Evolutionary conservation across 1,140 invertebrate genomes (phyloP), one percentile per base, ranked within the genome.

Genomic region (Drosophila miranda): DNA sequence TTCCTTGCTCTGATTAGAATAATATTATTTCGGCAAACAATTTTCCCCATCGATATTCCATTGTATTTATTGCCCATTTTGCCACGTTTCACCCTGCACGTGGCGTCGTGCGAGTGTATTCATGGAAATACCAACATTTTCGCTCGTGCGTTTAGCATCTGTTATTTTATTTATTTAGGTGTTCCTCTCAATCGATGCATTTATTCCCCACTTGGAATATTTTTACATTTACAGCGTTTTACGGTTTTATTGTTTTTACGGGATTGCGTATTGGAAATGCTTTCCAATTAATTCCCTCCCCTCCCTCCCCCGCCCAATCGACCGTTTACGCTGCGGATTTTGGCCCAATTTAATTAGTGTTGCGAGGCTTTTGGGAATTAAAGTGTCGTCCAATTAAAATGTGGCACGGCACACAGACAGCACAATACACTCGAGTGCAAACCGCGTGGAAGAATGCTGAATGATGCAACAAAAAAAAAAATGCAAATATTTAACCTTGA

Each of bases 401-500:
- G 70, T 56, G 61, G 60, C 70, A 67, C 61, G 4, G 23, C 23
- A 5, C 23, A 26, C 23, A 26, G 3, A 26, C 23, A 4, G 3
- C 23, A 26, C 23, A 23, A 4, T 5, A 5, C 23, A 26, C 23
- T 5, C 3, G 62, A 63, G 67, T 53, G 59, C 60, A 61, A 80
- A 69, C 23, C 50, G 52, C 38, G 43, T 5, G n/a, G 41, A 34
- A 28, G 42, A 43, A 43, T 6, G 41, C 52, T 55, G 50, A 43
- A 55, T 38, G 34, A 5, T 26, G 23, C 23, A 28, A n/a, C 23
- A 28, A n/a, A 48, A 64, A 74, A 64, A 74, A 57, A 76, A 80
- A 80, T 76, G 81, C 76, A 86, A 84, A 84, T 84, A 77, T 84
- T 84, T 84, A 84, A 84, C 81, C 81, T 84, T 84, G 81, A 73